A percentile compares a stretch with the other conserved stretches of the same genome.
Conservation (phyloP, 2,888 invertebrate species). For the Sinhomidia bicolor region DNA sequence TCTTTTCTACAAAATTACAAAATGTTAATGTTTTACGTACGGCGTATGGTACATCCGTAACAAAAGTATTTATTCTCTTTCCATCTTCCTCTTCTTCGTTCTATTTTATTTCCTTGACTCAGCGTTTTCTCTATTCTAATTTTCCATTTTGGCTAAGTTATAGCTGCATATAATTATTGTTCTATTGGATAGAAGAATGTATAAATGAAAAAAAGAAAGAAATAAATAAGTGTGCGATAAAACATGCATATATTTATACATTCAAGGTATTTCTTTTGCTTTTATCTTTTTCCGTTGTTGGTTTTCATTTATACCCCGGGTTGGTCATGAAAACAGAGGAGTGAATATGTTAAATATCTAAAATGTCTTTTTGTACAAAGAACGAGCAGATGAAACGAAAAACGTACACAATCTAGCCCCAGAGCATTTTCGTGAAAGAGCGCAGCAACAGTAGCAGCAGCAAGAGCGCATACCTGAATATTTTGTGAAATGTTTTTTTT, state of each 20-base stretch:
- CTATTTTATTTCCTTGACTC: neutral
- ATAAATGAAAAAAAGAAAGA: neutral
- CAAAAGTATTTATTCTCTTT: too few relatives aligned
- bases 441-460: too few relatives aligned
- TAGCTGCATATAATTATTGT: neutral
- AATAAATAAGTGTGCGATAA: too few relatives aligned
- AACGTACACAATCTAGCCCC: neutral
- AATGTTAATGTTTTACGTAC: too few relatives aligned
- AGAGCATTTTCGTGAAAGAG: neutral
- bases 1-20: constrained; percentile 1
- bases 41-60: too few relatives aligned
- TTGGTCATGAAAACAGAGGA: neutral
- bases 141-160: constrained; percentile 22
- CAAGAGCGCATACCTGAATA: too few relatives aligned
- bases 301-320: neutral
- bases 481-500: neutral
- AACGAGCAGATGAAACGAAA: neutral
- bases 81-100: neutral
- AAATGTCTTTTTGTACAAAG: neutral
- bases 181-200: neutral
- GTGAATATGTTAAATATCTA: neutral
- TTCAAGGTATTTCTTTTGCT: neutral
- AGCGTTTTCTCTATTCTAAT: constrained; percentile 3
- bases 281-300: neutral
- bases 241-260: too few relatives aligned